A percentile compares a stretch with the other conserved stretches of the same genome.
phyloP scores from a whole-genome alignment of 2,113 vertebrate genomes.

The Diadophis punctatus region DNA sequence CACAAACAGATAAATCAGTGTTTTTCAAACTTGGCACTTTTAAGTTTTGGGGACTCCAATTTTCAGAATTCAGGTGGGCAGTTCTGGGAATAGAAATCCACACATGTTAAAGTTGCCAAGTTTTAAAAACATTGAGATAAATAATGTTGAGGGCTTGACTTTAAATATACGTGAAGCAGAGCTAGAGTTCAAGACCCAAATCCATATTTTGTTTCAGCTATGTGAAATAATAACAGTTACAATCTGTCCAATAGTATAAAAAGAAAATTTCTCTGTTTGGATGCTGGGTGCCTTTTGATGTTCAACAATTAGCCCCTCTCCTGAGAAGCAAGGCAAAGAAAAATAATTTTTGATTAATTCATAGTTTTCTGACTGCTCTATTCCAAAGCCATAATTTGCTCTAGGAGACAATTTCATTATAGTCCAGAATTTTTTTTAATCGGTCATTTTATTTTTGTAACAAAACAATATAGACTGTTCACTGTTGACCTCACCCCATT shows the following conservation, averaged over 20 bases:
- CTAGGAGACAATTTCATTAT: neutral
- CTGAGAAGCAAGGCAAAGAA: neutral
- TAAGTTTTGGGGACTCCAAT: neutral
- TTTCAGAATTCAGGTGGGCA: neutral
- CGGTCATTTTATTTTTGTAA: neutral
- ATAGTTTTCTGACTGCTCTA: neutral
- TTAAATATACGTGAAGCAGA: neutral
- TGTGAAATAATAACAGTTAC: neutral
- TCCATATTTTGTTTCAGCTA: neutral
- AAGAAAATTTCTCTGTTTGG: neutral
- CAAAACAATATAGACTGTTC: too few relatives aligned
- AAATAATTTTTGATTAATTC: neutral
- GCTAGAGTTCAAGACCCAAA: neutral
- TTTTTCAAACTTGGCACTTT: neutral
- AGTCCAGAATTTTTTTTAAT: neutral
- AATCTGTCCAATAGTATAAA: neutral
- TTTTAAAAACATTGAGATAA: neutral
- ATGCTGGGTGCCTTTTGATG: neutral
- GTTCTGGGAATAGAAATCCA: neutral
- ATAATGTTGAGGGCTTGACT: neutral
- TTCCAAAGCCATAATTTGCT: neutral
- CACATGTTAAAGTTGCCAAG: neutral
- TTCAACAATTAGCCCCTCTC: neutral
- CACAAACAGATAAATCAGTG: neutral
- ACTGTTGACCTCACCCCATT: too few relatives aligned